These are phyloP conservation scores for Acanthochromis polyacanthus DNA, from an alignment of 2,113 vertebrate species.

Conservation along the genomic window DNA sequence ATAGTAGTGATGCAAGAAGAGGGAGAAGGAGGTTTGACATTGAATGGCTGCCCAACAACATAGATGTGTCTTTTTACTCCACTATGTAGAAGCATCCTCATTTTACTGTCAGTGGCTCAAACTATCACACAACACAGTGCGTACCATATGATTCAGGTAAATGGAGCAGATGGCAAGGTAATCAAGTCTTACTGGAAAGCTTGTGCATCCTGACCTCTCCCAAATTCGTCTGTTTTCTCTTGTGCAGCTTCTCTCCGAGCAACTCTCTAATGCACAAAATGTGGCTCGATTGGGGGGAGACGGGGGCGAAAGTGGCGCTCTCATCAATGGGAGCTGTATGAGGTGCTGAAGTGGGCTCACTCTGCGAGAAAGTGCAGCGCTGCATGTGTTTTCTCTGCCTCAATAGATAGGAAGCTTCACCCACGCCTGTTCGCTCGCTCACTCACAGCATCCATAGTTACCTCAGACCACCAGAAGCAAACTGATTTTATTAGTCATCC, in stretches of 20 bases:
- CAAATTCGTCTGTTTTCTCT: constrained; percentile 49
- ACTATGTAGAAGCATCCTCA: too few relatives aligned
- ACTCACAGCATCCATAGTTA: constrained; percentile 59
- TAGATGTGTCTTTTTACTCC: too few relatives aligned
- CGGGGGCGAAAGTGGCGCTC: constrained; percentile 69
- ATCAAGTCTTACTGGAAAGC: constrained; percentile 32
- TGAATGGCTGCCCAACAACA: too few relatives aligned
- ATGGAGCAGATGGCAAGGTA: constrained; percentile 11
- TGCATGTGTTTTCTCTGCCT: constrained; percentile 71
- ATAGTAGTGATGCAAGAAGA: neutral
- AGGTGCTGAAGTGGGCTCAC: constrained; percentile 71
- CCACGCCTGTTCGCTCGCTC: constrained; percentile 70
- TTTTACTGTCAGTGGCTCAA: neutral
- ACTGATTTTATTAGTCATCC: constrained; percentile 76
- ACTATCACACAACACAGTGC: neutral
- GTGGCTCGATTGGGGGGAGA: constrained; percentile 59
- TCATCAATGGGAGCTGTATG: constrained; percentile 75
- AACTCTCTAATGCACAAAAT: constrained; percentile 67
- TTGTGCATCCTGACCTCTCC: constrained; percentile 33
- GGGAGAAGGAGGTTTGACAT: too few relatives aligned
- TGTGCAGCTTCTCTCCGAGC: constrained; percentile 43
- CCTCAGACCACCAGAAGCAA: constrained; percentile 69
- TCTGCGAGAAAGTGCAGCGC: constrained; percentile 60
- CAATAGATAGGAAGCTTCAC: constrained; percentile 72
- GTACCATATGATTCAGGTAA: neutral